These are phyloP conservation scores for Physella acuta DNA, from an alignment of 1,140 invertebrate species.

Conservation along the genomic window DNA sequence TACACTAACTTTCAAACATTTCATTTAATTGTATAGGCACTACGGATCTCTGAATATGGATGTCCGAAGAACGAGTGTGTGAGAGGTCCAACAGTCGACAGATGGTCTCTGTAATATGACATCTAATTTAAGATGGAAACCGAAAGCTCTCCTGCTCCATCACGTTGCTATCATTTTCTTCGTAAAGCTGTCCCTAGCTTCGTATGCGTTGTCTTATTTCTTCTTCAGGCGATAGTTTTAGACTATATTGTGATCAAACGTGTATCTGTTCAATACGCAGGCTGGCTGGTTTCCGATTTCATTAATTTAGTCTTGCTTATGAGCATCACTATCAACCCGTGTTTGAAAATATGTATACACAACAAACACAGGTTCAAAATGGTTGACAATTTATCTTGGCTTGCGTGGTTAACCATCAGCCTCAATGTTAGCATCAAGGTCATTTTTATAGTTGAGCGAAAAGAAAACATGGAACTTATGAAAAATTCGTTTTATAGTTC, in stretches of 20 bases:
- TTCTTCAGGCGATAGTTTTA: slow-evolving; percentile 1
- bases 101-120: too few relatives aligned
- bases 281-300: slow-evolving; percentile 8
- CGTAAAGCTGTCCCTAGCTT: too few relatives aligned
- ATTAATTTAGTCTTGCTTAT: not conserved
- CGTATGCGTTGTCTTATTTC: not conserved
- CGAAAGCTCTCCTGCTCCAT: too few relatives aligned
- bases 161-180: not conserved
- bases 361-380: not conserved
- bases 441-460: not conserved
- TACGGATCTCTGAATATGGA: too few relatives aligned
- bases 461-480: slow-evolving; percentile 8
- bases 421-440: not conserved
- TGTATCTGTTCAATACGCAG: not conserved
- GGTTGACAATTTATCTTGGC: not conserved
- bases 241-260: slow-evolving; percentile 2
- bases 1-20: too few relatives aligned
- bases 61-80: too few relatives aligned
- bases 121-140: too few relatives aligned
- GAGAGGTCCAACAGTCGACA: too few relatives aligned
- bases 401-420: slow-evolving; percentile 6
- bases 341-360: not conserved
- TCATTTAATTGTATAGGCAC: too few relatives aligned
- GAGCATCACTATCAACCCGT: not conserved
- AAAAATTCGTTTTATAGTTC: slow-evolving; percentile 61